These are phyloP conservation scores for Sebastes matsubarae DNA, from an alignment of 2,797 vertebrate genomes.

Conservation along the genomic window DNA sequence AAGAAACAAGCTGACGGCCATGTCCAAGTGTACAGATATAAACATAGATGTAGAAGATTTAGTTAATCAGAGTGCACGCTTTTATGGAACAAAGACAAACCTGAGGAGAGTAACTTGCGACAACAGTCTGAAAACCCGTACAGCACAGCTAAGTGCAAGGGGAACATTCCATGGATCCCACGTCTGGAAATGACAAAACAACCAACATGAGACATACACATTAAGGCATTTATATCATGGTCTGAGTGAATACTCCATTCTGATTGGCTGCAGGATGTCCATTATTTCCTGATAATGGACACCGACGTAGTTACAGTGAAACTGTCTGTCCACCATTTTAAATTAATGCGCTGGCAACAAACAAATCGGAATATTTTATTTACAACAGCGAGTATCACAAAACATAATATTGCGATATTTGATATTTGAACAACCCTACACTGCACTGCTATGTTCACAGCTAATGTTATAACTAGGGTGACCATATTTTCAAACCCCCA, in stretches of 20 bases:
- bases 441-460: too few species aligned
- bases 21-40: neutral
- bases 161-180: constrained; percentile 96
- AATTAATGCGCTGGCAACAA: too few species aligned
- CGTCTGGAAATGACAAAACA: constrained; percentile 79
- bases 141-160: constrained; percentile 97
- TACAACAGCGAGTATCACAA: too few species aligned
- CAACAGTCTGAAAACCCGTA: constrained; percentile 99
- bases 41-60: neutral
- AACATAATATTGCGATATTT: too few species aligned
- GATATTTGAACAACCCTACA: too few species aligned
- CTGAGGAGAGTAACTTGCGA: constrained; percentile 99
- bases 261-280: too few species aligned
- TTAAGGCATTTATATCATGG: neutral
- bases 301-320: too few species aligned
- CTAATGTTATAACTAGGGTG: too few species aligned
- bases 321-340: too few species aligned
- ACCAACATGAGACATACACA: neutral
- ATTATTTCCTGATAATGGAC: too few species aligned
- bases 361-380: too few species aligned
- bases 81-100: constrained; percentile 66
- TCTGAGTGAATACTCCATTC: neutral
- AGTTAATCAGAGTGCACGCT: neutral
- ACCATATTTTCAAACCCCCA: too few species aligned
- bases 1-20: neutral